Conservation (phyloP, 2,888 invertebrate species). For the Cheilosia impressa region DNA sequence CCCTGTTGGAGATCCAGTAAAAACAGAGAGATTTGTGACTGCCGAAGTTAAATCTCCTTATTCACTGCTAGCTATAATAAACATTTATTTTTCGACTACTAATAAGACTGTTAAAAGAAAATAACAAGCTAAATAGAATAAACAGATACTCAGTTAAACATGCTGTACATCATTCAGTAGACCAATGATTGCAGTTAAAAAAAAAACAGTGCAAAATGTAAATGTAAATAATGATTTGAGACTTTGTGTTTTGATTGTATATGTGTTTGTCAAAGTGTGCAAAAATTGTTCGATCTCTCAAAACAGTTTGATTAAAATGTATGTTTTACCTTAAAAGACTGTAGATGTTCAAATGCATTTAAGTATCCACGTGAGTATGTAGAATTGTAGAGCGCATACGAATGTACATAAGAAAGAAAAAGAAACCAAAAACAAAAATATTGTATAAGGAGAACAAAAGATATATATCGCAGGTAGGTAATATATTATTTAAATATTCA, state of each 20-base stretch:
- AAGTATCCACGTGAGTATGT: slow-evolving; percentile 61
- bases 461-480: background rate
- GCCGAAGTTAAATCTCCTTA: too few relatives aligned
- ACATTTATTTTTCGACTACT: too few relatives aligned
- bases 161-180: slow-evolving; percentile 25
- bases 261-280: slow-evolving; percentile 2
- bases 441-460: slow-evolving; percentile 19
- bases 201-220: slow-evolving; percentile 24
- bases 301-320: slow-evolving; percentile 36
- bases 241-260: slow-evolving; percentile 33
- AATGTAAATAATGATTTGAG: slow-evolving; percentile 19
- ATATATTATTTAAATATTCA: slow-evolving; percentile 14
- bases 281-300: slow-evolving; percentile 32
- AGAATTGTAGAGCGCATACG: slow-evolving; percentile 58
- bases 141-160: slow-evolving; percentile 3
- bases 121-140: too few relatives aligned
- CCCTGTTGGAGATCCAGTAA: too few relatives aligned
- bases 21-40: too few relatives aligned
- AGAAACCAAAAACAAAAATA: slow-evolving; percentile 26
- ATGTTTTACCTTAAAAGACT: slow-evolving; percentile 75
- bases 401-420: slow-evolving; percentile 42
- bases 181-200: slow-evolving; percentile 38
- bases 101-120: too few relatives aligned
- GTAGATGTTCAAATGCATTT: slow-evolving; percentile 69
- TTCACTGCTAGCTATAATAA: too few relatives aligned